Conservation (phyloP, 2,888 invertebrate genomes). For the Neoaliturus tenellus region DNA sequence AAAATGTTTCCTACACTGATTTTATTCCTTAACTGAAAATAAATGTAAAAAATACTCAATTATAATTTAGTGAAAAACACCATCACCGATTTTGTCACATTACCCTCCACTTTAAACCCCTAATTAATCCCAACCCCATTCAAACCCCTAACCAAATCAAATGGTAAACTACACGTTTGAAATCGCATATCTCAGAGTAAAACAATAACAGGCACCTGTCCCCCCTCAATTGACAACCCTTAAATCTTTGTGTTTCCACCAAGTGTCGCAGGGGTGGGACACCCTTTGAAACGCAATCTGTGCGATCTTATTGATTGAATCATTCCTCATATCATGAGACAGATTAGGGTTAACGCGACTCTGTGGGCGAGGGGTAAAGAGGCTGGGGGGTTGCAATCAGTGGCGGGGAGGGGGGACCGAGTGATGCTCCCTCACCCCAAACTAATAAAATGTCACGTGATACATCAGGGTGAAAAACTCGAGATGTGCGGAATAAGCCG, state of each 20-base stretch:
- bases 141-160: not conserved
- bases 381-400: constrained; percentile 9
- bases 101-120: not conserved
- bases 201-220: constrained; percentile 26
- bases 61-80: too few relatives aligned
- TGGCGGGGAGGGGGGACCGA: constrained; percentile 1
- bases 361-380: not conserved
- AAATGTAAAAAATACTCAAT: too few relatives aligned
- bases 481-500: constrained; percentile 19
- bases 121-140: not conserved
- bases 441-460: constrained; percentile 33
- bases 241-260: constrained; percentile 23
- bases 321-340: constrained; percentile 42
- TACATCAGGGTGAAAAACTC: not conserved
- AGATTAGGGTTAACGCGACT: constrained; percentile 18
- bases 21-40: too few relatives aligned
- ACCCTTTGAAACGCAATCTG: constrained; percentile 36
- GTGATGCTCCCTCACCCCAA: constrained; percentile 24
- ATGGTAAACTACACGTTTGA: too few relatives aligned
- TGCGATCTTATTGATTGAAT: constrained; percentile 47
- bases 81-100: too few relatives aligned
- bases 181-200: not conserved
- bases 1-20: too few relatives aligned
- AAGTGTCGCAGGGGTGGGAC: constrained; percentile 14
- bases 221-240: constrained; percentile 12